Evolutionary conservation across 2,797 vertebrate genomes (phyloP), one percentile per base, ranked within the genome.

Genomic region (Pipistrellus kuhlii): DNA sequence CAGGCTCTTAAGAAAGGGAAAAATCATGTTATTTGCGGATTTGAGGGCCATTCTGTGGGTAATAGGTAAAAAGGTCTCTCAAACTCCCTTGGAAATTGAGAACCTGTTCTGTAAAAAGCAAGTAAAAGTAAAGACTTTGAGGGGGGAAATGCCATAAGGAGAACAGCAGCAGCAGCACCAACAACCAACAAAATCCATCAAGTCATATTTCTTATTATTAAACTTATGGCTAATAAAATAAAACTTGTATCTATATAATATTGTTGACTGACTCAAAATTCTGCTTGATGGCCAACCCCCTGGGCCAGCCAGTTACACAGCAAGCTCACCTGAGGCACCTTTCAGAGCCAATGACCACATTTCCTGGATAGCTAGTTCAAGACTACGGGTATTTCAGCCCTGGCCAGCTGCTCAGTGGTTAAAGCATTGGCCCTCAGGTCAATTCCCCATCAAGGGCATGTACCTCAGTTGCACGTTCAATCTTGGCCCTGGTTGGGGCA

Each of bases 21-120:
- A 82, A 55, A 81, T 32, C 73, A 51, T 2, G 25, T n/a, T 55
- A 77, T 90, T 87, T 59, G 27, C 48, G 85, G 82, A 75, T 73
- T 13, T 64, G 27, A 80, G 83, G 48, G 69, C 18, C 88, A 30
- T 77, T 90, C 27, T 27, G 18, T 18, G 85, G 25, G 13, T 23
- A n/a, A 30, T n/a, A 90, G 27, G 13, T 85, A 10, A 88, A 90
- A 85, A 91, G 51, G 20, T 46, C 85, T 91, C 64, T 93, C 35
- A 72, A 76, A 91, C 86, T 44, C 11, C 20, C 76, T 86, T 76
- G 9, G 41, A 53, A 85, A 90, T 81, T 57, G 71, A 64, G 35
- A 69, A 88, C 51, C n/a, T 3, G 84, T 68, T 85, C 35, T 85
- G 35, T 59, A 59, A 85, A 90, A 81, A 66, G 35, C n/a, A 83